Evolutionary conservation across 2,888 invertebrate species (phyloP), one percentile per base, ranked within the genome.

Genomic region (Drosophila mimetica): DNA sequence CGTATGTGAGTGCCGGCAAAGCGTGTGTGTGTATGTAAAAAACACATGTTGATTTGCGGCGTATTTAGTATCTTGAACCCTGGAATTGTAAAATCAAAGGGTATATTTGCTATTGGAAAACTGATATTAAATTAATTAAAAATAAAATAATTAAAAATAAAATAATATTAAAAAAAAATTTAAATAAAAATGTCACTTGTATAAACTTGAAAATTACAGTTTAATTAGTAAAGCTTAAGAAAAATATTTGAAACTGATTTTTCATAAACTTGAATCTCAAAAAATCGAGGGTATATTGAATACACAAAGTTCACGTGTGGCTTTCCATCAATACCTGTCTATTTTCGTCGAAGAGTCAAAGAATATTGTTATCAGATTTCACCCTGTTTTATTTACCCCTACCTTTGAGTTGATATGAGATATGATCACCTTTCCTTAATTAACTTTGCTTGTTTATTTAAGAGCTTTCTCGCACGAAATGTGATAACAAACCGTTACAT

Each of bases 21-120:
- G 13, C 18, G 32, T 20, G 32, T 48, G 13, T 6, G 9, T 34
- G 20, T 48, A 20, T 34, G 34, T 41, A 25, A n/a, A 16, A 55
- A 60, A 60, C 60, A 60, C 60, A 60, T 60, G 60, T 60, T 60
- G 60, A 55, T 60, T 60, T 36, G 34, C 28, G 22, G 50, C 57
- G 28, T 20, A 48, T 54, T 36, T 42, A 9, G 9, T 11, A 16
- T 34, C 13, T 30, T 16, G 13, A 8, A 42, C 54, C 34, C 11
- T 34, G 11, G 13, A 44, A 42, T 54, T 32, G 20, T 34, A 34
- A 34, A 54, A 9, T n/a, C n/a, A 5, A 20, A n/a, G 3, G 18
- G 32, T 0, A 32, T 30, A 32, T 18, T 16, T 3, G 28, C 5
- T 13, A n/a, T 32, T 13, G 4, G 7, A 25, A 1, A 1, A 25